Base-by-base conservation (phyloP, 2,888 invertebrate genomes). In the Eretmocerus hayati region DNA sequence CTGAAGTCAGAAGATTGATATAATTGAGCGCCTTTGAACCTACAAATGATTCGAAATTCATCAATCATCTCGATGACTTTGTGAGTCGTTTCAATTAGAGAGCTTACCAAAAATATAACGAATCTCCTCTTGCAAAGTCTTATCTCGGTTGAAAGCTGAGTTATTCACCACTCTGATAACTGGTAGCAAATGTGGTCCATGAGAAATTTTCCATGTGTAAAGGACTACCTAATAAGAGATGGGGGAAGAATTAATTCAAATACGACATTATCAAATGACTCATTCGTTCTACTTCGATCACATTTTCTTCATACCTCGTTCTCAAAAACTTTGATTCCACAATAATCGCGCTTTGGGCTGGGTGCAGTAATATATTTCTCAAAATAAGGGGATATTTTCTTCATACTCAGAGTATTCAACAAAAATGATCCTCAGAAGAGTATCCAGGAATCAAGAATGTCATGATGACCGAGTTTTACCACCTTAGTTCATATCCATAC, bases 331-430 rank as follows among this genome's bases (percentile, higher is more conserved):
- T 56, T 64, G 6, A 69, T 54, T 16, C 62, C 67, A 57, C 66
- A 69, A 46, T 69, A 69, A 48, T 69, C 69, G 57, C 69, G 61
- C 54, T 64, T 69, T 5, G 67, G 67, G 30, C 63, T 53, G 42
- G 68, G 67, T 46, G 69, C 67, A 26, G 66, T 59, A 22, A 62
- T 57, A 61, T 65, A 69, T 50, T 63, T 66, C 48, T 66, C 64
- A 42, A 68, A 59, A 53, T 62, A 62, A 46, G 56, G 56, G 16
- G 55, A 41, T 43, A 59, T 59, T 42, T 47, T 51, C 36, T 44
- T 61, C 65, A 65, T 67, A 32, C 53, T 61, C 26, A 11, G 26
- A 11, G 11, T 26, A 26, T 6, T 26, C 11, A n/a, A n/a, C n/a
- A n/a, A n/a, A n/a, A n/a, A n/a, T n/a, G n/a, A n/a, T n/a, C n/a